Evolutionary conservation across 1,140 invertebrate species (phyloP), one percentile per base, ranked within the genome.

Genomic region (Kradibia gibbosae): DNA sequence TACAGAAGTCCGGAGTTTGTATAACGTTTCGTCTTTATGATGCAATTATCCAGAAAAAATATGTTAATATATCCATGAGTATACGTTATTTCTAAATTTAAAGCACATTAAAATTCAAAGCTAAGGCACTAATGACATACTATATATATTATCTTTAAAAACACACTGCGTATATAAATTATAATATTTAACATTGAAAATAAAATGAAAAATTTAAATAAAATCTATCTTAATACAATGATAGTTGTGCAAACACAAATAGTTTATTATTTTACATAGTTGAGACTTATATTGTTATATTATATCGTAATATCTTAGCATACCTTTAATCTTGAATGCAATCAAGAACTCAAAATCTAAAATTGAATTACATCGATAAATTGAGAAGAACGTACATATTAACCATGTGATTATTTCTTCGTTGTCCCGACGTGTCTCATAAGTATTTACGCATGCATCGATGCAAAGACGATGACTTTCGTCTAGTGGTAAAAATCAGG

Each of bases 401-500:
- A 34, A 67, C 45, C 65, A 25, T 22, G 15, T 42, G 53, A 75
- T 75, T 75, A 45, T 75, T 75, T 48, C 45, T 34, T 34, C 25
- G 31, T 22, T 55, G 11, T 20, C 10, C n/a, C 28, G 31, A 28
- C 60, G 42, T 42, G 73, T n/a, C 60, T 20, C 15, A 15, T n/a
- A n/a, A n/a, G 71, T 13, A 22, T 10, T 42, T n/a, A n/a, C 42
- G 11, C 3, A 11, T n/a, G 45, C 42, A 25, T 4, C 39, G 17
- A 34, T 25, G n/a, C 3, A 20, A 10, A 39, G 20, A 22, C 10
- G 36, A 1, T 31, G 36, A 1, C 60, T 65, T 65, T 36, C 60
- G n/a, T 25, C 67, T 45, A n/a, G 67, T 45, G 45, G 55, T 76
- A 80, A 57, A 60, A 73, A 80, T 39, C 77, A 11, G 22, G 34